These are phyloP conservation scores for Umimayanthus kanabou DNA, from an alignment of 92 coral and sea anemone genomes.

Conservation along the genomic window DNA sequence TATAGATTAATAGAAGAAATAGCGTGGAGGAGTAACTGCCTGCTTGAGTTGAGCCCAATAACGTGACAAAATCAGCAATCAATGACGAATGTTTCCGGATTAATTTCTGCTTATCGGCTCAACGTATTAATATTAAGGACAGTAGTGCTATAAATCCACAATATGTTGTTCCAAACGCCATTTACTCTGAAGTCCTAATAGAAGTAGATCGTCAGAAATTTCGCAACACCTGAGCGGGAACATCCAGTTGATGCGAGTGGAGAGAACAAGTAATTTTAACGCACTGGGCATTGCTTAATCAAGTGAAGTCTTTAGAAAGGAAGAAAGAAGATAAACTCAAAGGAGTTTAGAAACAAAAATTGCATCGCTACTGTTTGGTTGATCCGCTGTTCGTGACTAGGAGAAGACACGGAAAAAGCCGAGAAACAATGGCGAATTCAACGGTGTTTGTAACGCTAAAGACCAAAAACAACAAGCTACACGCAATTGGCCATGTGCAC, in stretches of 20 bases:
- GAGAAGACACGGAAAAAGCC: background rate
- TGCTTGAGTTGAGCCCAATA: constrained; percentile 1
- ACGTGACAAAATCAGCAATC: background rate
- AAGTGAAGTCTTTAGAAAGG: no score
- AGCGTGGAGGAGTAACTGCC: background rate
- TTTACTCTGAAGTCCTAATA: background rate
- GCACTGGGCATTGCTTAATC: background rate
- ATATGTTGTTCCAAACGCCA: background rate
- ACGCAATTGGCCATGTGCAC: background rate
- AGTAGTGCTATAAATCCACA: background rate
- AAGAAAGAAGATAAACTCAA: background rate
- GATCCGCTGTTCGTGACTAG: background rate
- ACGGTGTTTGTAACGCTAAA: constrained; percentile 11
- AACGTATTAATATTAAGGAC: background rate
- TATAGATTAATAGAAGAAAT: background rate
- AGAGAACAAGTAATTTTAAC: background rate
- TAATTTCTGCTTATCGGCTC: constrained; percentile 8
- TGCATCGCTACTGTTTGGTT: background rate
- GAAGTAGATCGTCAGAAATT: background rate
- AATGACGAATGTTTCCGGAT: constrained; percentile 24
- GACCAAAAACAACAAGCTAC: constrained; percentile 3
- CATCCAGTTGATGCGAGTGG: background rate
- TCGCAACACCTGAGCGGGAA: background rate
- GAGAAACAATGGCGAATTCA: constrained; percentile 4
- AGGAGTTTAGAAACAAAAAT: no score